phyloP scores from a whole-genome alignment of 1,140 invertebrate genomes.

The Episyrphus balteatus region DNA sequence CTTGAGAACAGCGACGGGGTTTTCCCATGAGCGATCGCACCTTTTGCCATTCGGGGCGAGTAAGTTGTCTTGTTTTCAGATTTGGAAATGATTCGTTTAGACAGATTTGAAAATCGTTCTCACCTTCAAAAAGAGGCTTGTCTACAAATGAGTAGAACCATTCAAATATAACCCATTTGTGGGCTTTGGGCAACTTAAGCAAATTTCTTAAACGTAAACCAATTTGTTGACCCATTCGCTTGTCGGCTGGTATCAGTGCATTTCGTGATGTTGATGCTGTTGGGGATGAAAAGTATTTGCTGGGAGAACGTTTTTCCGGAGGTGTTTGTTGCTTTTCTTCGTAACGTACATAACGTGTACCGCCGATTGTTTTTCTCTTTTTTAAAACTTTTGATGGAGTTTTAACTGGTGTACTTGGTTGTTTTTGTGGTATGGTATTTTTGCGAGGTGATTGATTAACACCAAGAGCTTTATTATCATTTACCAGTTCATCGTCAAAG shows the following conservation, averaged over 20 bases:
- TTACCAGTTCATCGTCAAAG: constrained; percentile 84
- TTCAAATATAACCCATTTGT: constrained; percentile 98
- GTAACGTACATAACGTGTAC: constrained; percentile 30
- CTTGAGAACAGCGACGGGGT: constrained; percentile 82
- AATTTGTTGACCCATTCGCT: constrained; percentile 69
- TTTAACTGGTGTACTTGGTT: constrained; percentile 35
- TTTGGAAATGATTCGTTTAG: constrained; percentile 90
- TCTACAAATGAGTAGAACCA: constrained; percentile 99
- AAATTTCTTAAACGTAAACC: constrained; percentile 86
- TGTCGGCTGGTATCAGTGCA: constrained; percentile 16
- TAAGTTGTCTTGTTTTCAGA: constrained; percentile 73
- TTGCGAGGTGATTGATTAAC: constrained; percentile 43
- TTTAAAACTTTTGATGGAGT: constrained; percentile 40
- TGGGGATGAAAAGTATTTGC: constrained; percentile 3
- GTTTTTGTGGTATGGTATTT: constrained; percentile 11
- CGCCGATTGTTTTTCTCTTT: constrained; percentile 33
- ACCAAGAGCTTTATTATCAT: constrained; percentile 57
- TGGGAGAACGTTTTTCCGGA: constrained; percentile 20
- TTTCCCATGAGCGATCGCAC: constrained; percentile 95
- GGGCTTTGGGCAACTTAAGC: constrained; percentile 95
- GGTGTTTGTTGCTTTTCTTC: constrained; percentile 32
- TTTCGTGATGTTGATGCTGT: constrained; percentile 1
- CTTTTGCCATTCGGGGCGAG: constrained; percentile 90
- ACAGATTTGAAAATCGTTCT: constrained; percentile 95
- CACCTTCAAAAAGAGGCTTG: constrained; percentile 84